These are phyloP conservation scores for Diabrotica undecimpunctata DNA, from an alignment of 1,140 invertebrate genomes.

Conservation along the genomic window DNA sequence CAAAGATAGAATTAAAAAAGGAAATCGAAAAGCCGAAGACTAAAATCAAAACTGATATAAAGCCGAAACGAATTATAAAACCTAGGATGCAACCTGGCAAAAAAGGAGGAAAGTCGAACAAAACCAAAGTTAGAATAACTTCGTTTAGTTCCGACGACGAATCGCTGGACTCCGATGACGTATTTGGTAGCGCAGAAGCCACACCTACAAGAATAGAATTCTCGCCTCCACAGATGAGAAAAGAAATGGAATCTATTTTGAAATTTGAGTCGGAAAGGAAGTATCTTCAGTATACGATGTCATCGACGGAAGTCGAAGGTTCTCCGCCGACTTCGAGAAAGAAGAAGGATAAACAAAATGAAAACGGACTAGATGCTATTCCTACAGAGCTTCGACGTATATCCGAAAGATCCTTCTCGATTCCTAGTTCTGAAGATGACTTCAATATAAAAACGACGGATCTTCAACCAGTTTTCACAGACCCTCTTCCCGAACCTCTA, in stretches of 20 bases:
- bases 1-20: slow-evolving; percentile 28
- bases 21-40: slow-evolving; percentile 44
- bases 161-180: slow-evolving; percentile 67
- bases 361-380: slow-evolving; percentile 56
- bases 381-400: slow-evolving; percentile 62
- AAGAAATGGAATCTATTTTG: slow-evolving; percentile 66
- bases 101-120: slow-evolving; percentile 53
- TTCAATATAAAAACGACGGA: slow-evolving; percentile 44
- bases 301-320: slow-evolving; percentile 67
- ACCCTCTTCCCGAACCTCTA: slow-evolving; percentile 31
- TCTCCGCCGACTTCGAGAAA: slow-evolving; percentile 63
- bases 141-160: slow-evolving; percentile 70
- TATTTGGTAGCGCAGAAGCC: slow-evolving; percentile 66
- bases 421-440: slow-evolving; percentile 67
- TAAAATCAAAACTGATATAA: slow-evolving; percentile 50
- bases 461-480: slow-evolving; percentile 42
- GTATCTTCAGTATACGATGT: slow-evolving; percentile 67
- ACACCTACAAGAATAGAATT: slow-evolving; percentile 64
- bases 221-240: slow-evolving; percentile 65
- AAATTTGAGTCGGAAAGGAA: slow-evolving; percentile 66
- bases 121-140: slow-evolving; percentile 63
- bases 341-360: slow-evolving; percentile 56
- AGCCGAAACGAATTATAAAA: slow-evolving; percentile 55
- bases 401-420: slow-evolving; percentile 65
- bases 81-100: slow-evolving; percentile 54